A percentile compares a stretch with the other conserved stretches of the same genome.
Evolutionary conservation across 2,113 vertebrate genomes (phyloP).

Genomic region (Emydura subglobosa): DNA sequence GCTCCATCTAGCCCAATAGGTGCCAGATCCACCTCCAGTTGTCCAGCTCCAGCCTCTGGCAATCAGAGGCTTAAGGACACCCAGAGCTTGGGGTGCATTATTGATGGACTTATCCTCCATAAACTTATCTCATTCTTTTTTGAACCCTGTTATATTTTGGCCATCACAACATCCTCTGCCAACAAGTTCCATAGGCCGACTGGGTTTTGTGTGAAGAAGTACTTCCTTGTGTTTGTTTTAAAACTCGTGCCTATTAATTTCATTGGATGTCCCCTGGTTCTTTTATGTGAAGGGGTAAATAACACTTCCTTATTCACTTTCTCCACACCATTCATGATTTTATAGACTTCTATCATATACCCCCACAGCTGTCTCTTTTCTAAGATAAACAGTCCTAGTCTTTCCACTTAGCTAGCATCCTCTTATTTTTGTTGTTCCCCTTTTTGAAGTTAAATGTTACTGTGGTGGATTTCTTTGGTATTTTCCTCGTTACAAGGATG

Average conservation of each 20-base stretch:
- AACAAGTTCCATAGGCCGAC: neutral
- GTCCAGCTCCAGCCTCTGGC: neutral
- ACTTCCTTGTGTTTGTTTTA: too few relatives aligned
- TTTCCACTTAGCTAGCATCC: neutral
- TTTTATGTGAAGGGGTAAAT: neutral
- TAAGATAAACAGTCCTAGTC: neutral
- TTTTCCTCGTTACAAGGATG: too few relatives aligned
- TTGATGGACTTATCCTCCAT: too few relatives aligned
- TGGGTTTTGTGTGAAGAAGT: neutral
- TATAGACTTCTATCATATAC: neutral
- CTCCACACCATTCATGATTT: neutral
- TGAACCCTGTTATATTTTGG: neutral
- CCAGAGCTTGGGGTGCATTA: too few relatives aligned
- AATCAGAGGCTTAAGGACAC: neutral
- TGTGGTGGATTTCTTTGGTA: too few relatives aligned
- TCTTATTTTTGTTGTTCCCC: too few relatives aligned
- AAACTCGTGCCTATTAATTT: neutral
- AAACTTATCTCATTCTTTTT: neutral
- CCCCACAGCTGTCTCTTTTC: too few relatives aligned
- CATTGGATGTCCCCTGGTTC: neutral
- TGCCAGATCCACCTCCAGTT: too few relatives aligned
- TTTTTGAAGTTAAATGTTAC: too few relatives aligned
- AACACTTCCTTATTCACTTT: neutral
- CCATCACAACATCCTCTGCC: neutral
- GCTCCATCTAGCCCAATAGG: too few relatives aligned